phyloP scores from a whole-genome alignment of 2,797 vertebrate genomes.

The Syngnathus acus region DNA sequence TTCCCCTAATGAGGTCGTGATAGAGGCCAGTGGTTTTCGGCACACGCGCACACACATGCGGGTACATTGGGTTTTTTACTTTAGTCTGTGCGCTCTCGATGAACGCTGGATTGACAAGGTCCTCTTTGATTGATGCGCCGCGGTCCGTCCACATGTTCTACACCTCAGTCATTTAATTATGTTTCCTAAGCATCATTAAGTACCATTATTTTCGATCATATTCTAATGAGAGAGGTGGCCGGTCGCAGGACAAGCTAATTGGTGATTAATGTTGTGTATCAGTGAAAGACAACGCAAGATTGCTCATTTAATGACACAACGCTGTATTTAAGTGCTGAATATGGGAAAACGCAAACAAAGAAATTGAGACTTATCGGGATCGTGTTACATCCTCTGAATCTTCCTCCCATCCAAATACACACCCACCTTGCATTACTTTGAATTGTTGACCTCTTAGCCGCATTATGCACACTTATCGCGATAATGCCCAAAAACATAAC shows the following conservation, averaged over 20 bases:
- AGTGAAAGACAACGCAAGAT: constrained; percentile 90
- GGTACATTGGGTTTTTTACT: background rate
- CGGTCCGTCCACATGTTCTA: constrained; percentile 69
- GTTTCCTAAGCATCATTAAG: constrained; percentile 94
- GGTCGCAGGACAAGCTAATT: constrained; percentile 93
- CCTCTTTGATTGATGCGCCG: constrained; percentile 74
- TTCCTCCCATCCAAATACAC: background rate
- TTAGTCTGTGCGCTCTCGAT: constrained; percentile 18
- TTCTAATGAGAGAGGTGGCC: constrained; percentile 92
- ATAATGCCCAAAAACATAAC: constrained; percentile 67
- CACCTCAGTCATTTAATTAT: constrained; percentile 78
- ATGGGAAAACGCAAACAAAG: constrained; percentile 74
- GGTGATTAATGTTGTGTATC: constrained; percentile 99
- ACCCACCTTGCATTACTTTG: constrained; percentile 28
- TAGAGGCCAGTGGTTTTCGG: constrained; percentile 57
- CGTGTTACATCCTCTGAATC: constrained; percentile 1
- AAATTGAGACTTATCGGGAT: constrained; percentile 45
- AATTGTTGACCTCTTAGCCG: constrained; percentile 51
- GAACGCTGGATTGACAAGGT: constrained; percentile 64
- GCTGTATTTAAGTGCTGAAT: constrained; percentile 88
- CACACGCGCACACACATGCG: constrained; percentile 25
- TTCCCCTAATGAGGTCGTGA: constrained; percentile 71
- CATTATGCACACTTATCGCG: constrained; percentile 48
- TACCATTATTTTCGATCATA: constrained; percentile 97
- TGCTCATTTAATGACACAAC: constrained; percentile 89